Evolutionary conservation across 2,888 invertebrate species (phyloP).

Genomic region (Scaptomyza reducta): DNA sequence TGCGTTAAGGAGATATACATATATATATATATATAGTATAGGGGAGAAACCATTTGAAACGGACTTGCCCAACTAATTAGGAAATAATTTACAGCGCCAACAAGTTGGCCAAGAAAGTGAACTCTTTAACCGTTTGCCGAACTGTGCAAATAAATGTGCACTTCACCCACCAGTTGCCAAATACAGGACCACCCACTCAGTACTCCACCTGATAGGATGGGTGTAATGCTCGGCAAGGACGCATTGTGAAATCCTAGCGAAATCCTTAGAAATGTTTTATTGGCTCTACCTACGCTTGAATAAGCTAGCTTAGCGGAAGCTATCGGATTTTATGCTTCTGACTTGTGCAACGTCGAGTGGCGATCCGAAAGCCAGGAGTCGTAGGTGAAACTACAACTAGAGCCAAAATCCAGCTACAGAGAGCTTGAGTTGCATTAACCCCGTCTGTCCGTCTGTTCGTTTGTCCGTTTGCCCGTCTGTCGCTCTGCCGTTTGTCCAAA

Average conservation of each 20-base stretch:
- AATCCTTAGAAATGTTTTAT: constrained; percentile 82
- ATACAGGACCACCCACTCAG: not conserved
- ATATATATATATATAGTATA: not conserved
- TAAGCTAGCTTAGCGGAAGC: constrained; percentile 82
- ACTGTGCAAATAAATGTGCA: constrained; percentile 26
- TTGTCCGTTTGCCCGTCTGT: constrained; percentile 14
- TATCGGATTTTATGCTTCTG: constrained; percentile 81
- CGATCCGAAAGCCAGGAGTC: constrained; percentile 18
- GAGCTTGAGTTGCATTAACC: constrained; percentile 54
- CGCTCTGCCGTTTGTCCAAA: constrained; percentile 13
- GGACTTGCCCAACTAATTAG: constrained; percentile 62
- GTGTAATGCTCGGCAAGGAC: constrained; percentile 34
- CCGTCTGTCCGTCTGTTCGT: constrained; percentile 14
- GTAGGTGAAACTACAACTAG: constrained; percentile 15
- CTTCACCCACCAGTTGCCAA: constrained; percentile 50
- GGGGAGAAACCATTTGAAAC: constrained; percentile 1
- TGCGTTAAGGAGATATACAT: constrained; percentile 11
- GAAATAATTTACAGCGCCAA: constrained; percentile 68
- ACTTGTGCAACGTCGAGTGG: constrained; percentile 69
- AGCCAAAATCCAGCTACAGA: constrained; percentile 48
- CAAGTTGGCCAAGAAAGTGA: constrained; percentile 49
- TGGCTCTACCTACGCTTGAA: constrained; percentile 78
- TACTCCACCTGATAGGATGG: not conserved
- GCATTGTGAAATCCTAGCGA: constrained; percentile 64
- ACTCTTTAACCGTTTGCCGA: constrained; percentile 38